A percentile compares a stretch with the other conserved stretches of the same genome.
Evolutionary conservation across 2,797 vertebrate species (phyloP).

Genomic region (Sebastolobus alascanus): DNA sequence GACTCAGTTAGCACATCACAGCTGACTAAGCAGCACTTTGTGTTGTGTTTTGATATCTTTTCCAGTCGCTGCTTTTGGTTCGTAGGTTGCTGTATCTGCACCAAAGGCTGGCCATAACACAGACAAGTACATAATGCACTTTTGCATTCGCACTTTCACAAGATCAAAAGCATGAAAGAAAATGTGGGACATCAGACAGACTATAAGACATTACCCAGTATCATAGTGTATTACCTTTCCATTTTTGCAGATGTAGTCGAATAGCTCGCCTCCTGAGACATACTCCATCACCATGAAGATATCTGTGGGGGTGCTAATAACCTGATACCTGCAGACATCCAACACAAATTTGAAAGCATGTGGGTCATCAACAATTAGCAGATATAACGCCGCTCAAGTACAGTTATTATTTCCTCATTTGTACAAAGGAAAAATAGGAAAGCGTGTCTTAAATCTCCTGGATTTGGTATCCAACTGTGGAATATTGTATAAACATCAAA

Average conservation of each 20-base stretch:
- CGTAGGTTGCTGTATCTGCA: constrained; percentile 28
- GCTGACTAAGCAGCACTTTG: constrained; percentile 50
- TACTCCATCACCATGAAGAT: constrained; percentile 99
- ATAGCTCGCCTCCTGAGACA: constrained; percentile 98
- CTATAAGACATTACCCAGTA: constrained; percentile 1
- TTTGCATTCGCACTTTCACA: not conserved
- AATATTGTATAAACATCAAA: not conserved
- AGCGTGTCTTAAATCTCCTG: not conserved
- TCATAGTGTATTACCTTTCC: constrained; percentile 89
- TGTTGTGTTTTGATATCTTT: constrained; percentile 31
- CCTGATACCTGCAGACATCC: constrained; percentile 92
- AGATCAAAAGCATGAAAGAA: not conserved
- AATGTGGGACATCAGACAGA: not conserved
- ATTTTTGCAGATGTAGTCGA: constrained; percentile 99
- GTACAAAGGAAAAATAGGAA: not conserved
- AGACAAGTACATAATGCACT: constrained; percentile 10
- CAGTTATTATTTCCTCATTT: not conserved
- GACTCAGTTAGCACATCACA: constrained; percentile 52
- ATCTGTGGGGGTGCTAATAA: constrained; percentile 99
- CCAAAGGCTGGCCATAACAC: constrained; percentile 6
- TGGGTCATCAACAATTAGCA: not conserved
- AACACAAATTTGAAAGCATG: constrained; percentile 19
- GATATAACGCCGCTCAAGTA: not conserved
- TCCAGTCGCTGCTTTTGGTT: constrained; percentile 19
- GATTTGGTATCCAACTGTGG: constrained; percentile 4